Evolutionary conservation across 2,888 invertebrate species (phyloP).

Genomic region (Elmis aenea): DNA sequence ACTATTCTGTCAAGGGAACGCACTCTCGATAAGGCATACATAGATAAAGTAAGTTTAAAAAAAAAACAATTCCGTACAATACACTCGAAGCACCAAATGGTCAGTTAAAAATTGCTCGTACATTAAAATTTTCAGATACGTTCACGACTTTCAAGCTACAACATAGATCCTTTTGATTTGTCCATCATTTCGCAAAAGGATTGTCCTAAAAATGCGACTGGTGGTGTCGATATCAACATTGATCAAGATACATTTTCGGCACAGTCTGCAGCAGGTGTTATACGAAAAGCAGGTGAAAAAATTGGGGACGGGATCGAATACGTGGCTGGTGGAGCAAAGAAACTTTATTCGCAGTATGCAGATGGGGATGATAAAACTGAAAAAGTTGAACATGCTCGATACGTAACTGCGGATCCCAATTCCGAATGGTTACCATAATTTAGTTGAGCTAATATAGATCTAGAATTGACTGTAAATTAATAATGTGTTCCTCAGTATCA

Average conservation of each 20-base stretch:
- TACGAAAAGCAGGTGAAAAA: slow-evolving; percentile 67
- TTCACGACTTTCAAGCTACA: slow-evolving; percentile 55
- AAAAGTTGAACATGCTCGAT: too few relatives aligned
- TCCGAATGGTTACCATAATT: slow-evolving; percentile 56
- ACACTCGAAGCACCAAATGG: too few relatives aligned
- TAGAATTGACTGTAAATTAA: neutral
- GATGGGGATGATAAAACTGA: slow-evolving; percentile 45
- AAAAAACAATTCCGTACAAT: too few relatives aligned
- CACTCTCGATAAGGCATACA: slow-evolving; percentile 63
- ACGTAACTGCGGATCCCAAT: slow-evolving; percentile 41
- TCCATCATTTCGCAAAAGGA: slow-evolving; percentile 67
- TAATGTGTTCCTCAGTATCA: too few relatives aligned
- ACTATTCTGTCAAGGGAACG: slow-evolving; percentile 74
- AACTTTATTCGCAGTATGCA: slow-evolving; percentile 59
- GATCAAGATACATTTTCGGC: slow-evolving; percentile 72
- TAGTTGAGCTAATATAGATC: neutral
- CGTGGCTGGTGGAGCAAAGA: slow-evolving; percentile 64
- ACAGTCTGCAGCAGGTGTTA: slow-evolving; percentile 65
- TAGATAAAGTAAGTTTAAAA: slow-evolving; percentile 58
- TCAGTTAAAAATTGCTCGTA: too few relatives aligned
- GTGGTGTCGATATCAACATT: slow-evolving; percentile 64
- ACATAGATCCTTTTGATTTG: slow-evolving; percentile 72
- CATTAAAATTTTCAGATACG: slow-evolving; percentile 65
- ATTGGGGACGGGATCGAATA: slow-evolving; percentile 64
- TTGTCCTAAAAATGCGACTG: slow-evolving; percentile 60